These are phyloP conservation scores for Apeira syringaria DNA, from an alignment of 2,888 invertebrate species.

Conservation along the genomic window DNA sequence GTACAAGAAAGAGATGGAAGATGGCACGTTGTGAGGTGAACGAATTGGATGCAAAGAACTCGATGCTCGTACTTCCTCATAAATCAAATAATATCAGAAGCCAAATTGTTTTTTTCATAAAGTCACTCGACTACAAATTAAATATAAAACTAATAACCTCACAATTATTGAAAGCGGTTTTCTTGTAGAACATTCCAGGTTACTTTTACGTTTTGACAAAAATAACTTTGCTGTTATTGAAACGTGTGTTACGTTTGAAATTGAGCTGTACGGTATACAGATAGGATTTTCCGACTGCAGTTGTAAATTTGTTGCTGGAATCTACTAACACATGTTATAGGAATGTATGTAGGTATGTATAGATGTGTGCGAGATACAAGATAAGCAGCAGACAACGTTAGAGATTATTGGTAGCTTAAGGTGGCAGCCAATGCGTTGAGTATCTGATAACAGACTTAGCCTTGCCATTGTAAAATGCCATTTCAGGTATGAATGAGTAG, in stretches of 20 bases:
- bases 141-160: no score
- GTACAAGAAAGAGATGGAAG: slow-evolving; percentile 49
- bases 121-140: no score
- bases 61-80: slow-evolving; percentile 16
- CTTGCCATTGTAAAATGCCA: no score
- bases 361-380: background rate
- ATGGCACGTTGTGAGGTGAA: slow-evolving; percentile 52
- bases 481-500: no score
- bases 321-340: no score
- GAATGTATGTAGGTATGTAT: no score
- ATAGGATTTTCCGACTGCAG: no score
- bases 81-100: slow-evolving; percentile 3
- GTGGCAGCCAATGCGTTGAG: no score
- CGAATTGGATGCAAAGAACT: slow-evolving; percentile 49
- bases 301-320: no score
- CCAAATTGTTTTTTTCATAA: no score
- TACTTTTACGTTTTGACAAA: slow-evolving; percentile 40
- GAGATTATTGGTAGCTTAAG: background rate
- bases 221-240: slow-evolving; percentile 40
- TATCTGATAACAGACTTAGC: no score
- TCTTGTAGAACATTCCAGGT: slow-evolving; percentile 38
- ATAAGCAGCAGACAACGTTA: slow-evolving; percentile 6
- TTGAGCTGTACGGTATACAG: slow-evolving; percentile 14
- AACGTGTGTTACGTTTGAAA: slow-evolving; percentile 18
- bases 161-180: slow-evolving; percentile 40